A percentile compares a stretch with the other conserved stretches of the same genome.
Evolutionary conservation across 2,113 vertebrate species (phyloP).

Genomic region (Hippotragus niger): DNA sequence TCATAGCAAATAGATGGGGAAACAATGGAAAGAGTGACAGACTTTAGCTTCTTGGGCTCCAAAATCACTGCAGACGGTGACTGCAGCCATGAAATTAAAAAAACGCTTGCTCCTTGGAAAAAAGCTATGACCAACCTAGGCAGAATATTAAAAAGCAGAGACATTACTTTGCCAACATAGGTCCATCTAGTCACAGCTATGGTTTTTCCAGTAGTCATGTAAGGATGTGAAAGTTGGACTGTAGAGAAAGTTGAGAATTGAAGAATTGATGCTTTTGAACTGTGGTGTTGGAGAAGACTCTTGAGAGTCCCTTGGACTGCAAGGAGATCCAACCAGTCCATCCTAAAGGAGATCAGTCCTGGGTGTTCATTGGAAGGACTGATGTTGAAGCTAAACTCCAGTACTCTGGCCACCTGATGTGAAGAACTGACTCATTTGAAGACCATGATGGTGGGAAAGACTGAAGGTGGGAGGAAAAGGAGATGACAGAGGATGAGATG

Average conservation of each 20-base stretch:
- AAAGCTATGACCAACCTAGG: background rate
- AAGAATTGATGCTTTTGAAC: background rate
- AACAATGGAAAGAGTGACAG: background rate
- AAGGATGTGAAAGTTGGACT: background rate
- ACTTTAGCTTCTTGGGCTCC: background rate
- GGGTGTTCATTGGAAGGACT: background rate
- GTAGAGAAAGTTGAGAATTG: background rate
- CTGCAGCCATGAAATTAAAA: background rate
- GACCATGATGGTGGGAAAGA: background rate
- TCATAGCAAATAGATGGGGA: background rate
- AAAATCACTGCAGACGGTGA: background rate
- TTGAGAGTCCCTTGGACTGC: background rate
- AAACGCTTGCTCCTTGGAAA: background rate
- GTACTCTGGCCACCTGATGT: background rate
- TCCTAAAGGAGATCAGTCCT: background rate
- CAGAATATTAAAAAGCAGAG: background rate
- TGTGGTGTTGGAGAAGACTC: background rate
- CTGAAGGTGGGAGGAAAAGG: background rate
- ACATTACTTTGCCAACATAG: background rate
- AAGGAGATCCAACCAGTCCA: background rate
- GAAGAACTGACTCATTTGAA: background rate
- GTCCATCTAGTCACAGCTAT: background rate
- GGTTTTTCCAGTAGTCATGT: background rate
- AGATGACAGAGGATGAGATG: background rate
- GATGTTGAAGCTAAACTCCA: background rate